Evolutionary conservation across 2,797 vertebrate species (phyloP), one percentile per base, ranked within the genome.

Genomic region (Adelosebastes latens): DNA sequence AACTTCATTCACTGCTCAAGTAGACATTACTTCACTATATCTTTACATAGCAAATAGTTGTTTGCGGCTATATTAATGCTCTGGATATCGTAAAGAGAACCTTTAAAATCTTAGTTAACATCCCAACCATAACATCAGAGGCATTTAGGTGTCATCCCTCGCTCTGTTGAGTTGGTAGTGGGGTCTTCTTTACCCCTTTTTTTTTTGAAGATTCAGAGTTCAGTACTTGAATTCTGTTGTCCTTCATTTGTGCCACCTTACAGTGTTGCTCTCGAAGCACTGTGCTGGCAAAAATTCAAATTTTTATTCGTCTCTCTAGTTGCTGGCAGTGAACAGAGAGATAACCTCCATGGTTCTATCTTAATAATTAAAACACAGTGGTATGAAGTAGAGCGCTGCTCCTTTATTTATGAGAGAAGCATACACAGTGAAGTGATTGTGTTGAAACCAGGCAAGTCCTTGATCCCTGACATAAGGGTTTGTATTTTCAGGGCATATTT

Each of bases 401-500:
- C 83, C 92, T 91, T 94, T 94, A 95, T 95, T 94, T 94, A 94
- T 94, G 90, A 95, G 92, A 69, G 81, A 87, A 79, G 84, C 91
- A 86, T 80, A 83, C 85, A 79, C 88, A 89, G 71, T 92, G 90
- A 93, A 93, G 93, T 90, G 94, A 94, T 94, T 94, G 94, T 94
- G 93, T 93, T 93, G 88, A 92, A 94, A 94, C 93, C 91, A 93
- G 88, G 79, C 90, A 68, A 93, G 94, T 92, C 93, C 94, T 94
- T 95, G 93, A 95, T 95, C 94, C 89, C 79, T 94, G 93, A 93
- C 94, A 94, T 92, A 88, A 92, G 92, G 93, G 91, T 93, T 94
- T 93, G 89, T 92, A 92, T 94, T 94, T 92, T 87, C 88, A 83
- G 89, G 87, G 91, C 89, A 87, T 93, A 92, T 94, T 94, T 95